Conservation (phyloP, 2,888 invertebrate species). For the Trichogramma dendrolimi region DNA sequence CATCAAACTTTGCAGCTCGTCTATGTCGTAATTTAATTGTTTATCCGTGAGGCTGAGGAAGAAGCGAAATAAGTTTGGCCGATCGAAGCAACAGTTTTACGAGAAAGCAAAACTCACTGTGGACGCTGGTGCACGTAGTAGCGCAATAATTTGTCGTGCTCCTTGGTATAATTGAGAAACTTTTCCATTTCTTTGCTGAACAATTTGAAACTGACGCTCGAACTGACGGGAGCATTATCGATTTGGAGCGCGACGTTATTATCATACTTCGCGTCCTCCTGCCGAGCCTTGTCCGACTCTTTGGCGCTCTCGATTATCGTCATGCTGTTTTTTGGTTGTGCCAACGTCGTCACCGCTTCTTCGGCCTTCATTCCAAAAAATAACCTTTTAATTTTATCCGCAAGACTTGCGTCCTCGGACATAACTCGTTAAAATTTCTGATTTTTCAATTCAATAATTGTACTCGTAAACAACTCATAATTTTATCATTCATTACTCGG, state of each 20-base stretch:
- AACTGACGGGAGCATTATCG: background rate
- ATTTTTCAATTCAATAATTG: no score
- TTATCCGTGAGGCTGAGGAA: constrained; percentile 36
- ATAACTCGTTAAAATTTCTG: no score
- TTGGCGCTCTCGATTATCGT: background rate
- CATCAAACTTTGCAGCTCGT: constrained; percentile 43
- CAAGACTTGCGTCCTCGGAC: no score
- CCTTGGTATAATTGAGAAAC: constrained; percentile 36
- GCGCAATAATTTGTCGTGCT: constrained; percentile 32
- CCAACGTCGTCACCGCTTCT: background rate
- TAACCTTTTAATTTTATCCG: no score
- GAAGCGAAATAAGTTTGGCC: background rate
- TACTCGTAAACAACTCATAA: no score
- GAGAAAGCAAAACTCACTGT: constrained; percentile 28
- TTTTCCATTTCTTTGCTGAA: constrained; percentile 38
- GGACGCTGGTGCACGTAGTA: constrained; percentile 37
- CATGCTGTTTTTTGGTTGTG: background rate
- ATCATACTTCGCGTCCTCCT: background rate
- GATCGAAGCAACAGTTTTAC: background rate
- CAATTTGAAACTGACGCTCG: constrained; percentile 11
- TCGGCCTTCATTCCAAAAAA: no score
- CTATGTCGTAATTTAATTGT: constrained; percentile 36
- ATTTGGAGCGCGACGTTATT: no score
- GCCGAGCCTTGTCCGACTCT: background rate
- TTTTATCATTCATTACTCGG: no score